Base-by-base conservation (phyloP, 2,113 vertebrate species). In the Leiothrix lutea region DNA sequence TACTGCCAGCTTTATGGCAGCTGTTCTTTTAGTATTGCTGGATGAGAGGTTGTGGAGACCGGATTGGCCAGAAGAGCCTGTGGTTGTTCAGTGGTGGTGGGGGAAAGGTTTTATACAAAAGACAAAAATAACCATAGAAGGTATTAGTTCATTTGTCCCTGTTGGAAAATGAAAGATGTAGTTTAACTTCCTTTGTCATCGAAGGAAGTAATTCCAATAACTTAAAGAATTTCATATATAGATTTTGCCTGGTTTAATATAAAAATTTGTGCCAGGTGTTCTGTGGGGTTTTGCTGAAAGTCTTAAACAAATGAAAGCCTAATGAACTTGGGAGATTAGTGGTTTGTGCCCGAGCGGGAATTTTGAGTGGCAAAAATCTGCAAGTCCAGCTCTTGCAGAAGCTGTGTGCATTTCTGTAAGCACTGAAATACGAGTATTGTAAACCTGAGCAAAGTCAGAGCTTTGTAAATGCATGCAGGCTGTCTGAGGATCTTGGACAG, bases 151-250 rank as follows among this genome's bases (percentile, higher is more conserved):
- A 33, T 65, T 93, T 82, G 5, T 65, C 16, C 7, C 6, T 38
- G 28, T 60, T 87, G 48, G 44, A 71, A 86, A 94, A 64, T 40
- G 5, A 91, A 64, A 22, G 11, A 31, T 17, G 9, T 17, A 48
- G 10, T 92, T 75, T 60, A 94, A 25, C 47, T 70, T 96, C 48
- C 24, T 9, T 35, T 78, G 72, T 95, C 94, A 94, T 90, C 86
- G 94, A 78, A 91, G 66, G 67, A 90, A 94, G 53, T 80, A 53
- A 94, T 97, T 97, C 66, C 36, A 84, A 74, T 73, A 88, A 60
- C 62, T 95, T 83, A 19, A 83, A 73, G 26, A 7, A 69, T 71
- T 95, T 78, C 0, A 54, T 82, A 33, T 23, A 44, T 36, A 61
- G 13, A 62, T 80, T 81, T 82, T 54, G 7, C 33, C n/a, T 79